A percentile compares a stretch with the other conserved stretches of the same genome.
Conservation (phyloP, 2,113 vertebrate genomes). For the Gallinago jamesoni region DNA sequence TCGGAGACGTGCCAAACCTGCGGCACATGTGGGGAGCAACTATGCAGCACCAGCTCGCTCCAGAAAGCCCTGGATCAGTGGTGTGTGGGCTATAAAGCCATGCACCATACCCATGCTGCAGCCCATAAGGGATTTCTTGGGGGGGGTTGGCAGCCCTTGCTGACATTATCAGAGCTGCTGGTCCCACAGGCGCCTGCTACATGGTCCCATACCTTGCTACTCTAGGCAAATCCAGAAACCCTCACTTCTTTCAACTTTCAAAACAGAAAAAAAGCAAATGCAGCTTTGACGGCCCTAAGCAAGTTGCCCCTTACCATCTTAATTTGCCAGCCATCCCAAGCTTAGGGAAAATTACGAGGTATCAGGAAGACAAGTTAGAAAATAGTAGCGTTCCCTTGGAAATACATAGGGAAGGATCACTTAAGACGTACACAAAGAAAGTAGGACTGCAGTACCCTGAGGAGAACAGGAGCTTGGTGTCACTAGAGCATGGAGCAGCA, state of each 20-base stretch:
- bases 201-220: neutral
- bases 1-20: slow-evolving; percentile 42
- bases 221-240: neutral
- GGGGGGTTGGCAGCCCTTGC: neutral
- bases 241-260: neutral
- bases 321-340: neutral
- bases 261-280: neutral
- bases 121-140: neutral
- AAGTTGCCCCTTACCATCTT: neutral
- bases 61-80: neutral
- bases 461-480: neutral
- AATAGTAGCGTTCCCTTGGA: neutral
- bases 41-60: neutral
- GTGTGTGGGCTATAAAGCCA: neutral
- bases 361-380: neutral
- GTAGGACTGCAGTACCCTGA: neutral
- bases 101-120: accelerated
- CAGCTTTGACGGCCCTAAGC: neutral
- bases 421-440: neutral
- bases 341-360: neutral
- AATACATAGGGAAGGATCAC: neutral
- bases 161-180: neutral
- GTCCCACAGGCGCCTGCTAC: accelerated
- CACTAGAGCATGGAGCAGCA: neutral
- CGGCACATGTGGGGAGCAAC: slow-evolving; percentile 49